These are phyloP conservation scores for Lycopodina hypogea DNA, from an alignment of 37 sponge, comb jelly and placozoan genomes.

Conservation along the genomic window DNA sequence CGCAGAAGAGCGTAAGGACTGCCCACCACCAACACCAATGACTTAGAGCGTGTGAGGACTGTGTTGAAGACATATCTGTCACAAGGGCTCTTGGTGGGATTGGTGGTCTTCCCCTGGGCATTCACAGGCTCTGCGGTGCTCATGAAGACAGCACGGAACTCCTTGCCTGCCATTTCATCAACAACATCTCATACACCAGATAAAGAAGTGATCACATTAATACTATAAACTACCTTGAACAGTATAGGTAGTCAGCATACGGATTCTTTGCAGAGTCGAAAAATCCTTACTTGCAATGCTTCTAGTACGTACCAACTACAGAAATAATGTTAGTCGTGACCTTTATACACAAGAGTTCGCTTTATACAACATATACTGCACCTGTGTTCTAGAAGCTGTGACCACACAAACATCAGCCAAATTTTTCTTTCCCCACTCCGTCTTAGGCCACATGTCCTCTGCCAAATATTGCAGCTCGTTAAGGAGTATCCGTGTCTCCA, in stretches of 20 bases:
- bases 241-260: slow-evolving; percentile 28
- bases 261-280: neutral
- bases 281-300: neutral
- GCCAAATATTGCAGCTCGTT: neutral
- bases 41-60: slow-evolving; percentile 61
- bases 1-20: slow-evolving; percentile 45
- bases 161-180: slow-evolving; percentile 46
- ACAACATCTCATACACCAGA: neutral
- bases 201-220: neutral
- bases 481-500: slow-evolving; percentile 24
- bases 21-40: slow-evolving; percentile 62
- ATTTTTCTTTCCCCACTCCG: slow-evolving; percentile 6
- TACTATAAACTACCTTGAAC: slow-evolving; percentile 48
- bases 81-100: slow-evolving; percentile 75
- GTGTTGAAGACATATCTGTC: slow-evolving; percentile 73
- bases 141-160: slow-evolving; percentile 58
- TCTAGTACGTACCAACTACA: slow-evolving; percentile 13
- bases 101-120: slow-evolving; percentile 19
- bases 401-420: neutral
- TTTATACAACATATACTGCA: neutral
- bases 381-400: slow-evolving; percentile 23
- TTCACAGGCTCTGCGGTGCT: slow-evolving; percentile 58
- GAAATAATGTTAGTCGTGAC: neutral
- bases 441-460: slow-evolving; percentile 7
- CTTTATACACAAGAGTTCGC: neutral